Conservation (phyloP, 2,888 invertebrate species). For the Gryllus longicercus region DNA sequence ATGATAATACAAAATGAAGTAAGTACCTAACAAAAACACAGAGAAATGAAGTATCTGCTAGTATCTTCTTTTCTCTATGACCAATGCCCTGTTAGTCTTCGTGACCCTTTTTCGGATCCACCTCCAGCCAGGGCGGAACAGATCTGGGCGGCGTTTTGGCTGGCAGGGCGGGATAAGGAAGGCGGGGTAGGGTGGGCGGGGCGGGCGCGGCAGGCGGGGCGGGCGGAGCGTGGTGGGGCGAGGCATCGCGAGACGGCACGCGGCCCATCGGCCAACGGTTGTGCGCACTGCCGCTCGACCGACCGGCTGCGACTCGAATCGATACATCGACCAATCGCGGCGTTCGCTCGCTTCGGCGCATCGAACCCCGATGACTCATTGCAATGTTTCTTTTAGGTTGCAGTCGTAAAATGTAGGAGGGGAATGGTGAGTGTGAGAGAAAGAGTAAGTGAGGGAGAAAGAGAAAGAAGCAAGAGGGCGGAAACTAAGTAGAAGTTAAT, state of each 20-base stretch:
- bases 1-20: too few relatives aligned
- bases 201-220: background rate
- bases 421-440: too few relatives aligned
- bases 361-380: background rate
- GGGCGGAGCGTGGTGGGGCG: background rate
- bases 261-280: background rate
- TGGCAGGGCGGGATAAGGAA: too few relatives aligned
- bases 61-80: too few relatives aligned
- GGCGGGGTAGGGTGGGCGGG: background rate
- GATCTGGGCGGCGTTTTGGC: too few relatives aligned
- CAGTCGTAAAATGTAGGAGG: background rate
- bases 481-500: constrained; percentile 2
- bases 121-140: too few relatives aligned
- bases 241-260: background rate
- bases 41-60: too few relatives aligned
- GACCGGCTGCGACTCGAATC: background rate
- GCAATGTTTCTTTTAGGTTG: background rate
- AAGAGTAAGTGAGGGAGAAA: too few relatives aligned
- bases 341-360: background rate
- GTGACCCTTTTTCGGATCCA: too few relatives aligned
- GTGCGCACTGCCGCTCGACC: too few relatives aligned
- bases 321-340: background rate
- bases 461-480: background rate
- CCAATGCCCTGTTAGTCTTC: too few relatives aligned
- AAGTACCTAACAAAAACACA: too few relatives aligned